Base-by-base conservation (phyloP, 2,888 invertebrate genomes). In the Morpho deidamia region DNA sequence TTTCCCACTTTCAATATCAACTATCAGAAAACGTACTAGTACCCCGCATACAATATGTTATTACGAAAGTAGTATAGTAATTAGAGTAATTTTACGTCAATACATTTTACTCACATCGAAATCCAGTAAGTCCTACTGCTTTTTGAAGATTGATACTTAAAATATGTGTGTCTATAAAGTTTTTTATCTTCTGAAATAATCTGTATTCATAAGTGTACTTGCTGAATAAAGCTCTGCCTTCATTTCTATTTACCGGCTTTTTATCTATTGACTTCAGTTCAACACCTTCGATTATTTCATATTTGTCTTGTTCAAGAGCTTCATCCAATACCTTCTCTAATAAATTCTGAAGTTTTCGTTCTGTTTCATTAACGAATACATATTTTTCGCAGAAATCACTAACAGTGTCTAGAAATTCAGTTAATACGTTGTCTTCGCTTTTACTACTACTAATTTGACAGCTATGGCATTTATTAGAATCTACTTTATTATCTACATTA, bases 81-180 rank as follows among this genome's bases (percentile, higher is more conserved):
- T 5, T 23, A 23, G 5, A 23, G 23, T 23, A 23, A 23, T 23
- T 37, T 39, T 39, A 39, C 7, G 11, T 7, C n/a, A 39, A n/a
- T 11, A n/a, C 11, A 39, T 14, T 32, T 46, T 75, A 90, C 89
- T 88, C 78, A 93, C 93, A 92, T 71, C 91, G 83, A 56, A 93
- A 91, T 62, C 93, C 92, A 53, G 93, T 88, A 43, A 92, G 81
- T 59, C 93, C 88, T 0, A 93, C 93, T 9, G 93, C 92, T 71
- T 93, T 91, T 0, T 94, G 93, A 46, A 95, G 70, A 67, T 93
- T 92, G 8, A 95, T 91, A 34, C 92, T 91, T 32, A 95, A 69
- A 43, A 91, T 91, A 76, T 92, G 94, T 51, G 85, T 91, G 48
- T 91, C 85, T 3, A 92, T 83, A 68, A 92, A 93, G 63, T 90